Evolutionary conservation across 2,113 vertebrate genomes (phyloP).

Genomic region (Murina feae): DNA sequence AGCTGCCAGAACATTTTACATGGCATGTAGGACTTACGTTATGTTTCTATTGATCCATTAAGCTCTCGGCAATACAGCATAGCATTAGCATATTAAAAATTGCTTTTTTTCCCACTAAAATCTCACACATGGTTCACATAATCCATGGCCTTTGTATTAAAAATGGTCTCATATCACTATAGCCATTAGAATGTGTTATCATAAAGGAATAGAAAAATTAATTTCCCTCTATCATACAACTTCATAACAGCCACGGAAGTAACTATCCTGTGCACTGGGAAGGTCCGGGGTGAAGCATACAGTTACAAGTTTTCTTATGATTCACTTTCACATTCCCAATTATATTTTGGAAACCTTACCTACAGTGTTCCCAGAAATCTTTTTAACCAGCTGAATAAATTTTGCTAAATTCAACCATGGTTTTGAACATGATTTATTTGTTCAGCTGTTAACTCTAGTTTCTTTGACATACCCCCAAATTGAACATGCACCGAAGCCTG

Average conservation of each 20-base stretch:
- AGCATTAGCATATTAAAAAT: slow-evolving; percentile 20
- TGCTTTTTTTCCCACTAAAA: not conserved
- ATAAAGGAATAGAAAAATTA: slow-evolving; percentile 45
- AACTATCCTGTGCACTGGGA: slow-evolving; percentile 39
- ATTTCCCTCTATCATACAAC: not conserved
- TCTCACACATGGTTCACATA: not conserved
- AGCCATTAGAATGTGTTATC: slow-evolving; percentile 55
- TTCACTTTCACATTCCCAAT: slow-evolving; percentile 77
- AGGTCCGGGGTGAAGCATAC: slow-evolving; percentile 52
- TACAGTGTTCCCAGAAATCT: slow-evolving; percentile 66
- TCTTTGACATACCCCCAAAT: slow-evolving; percentile 33
- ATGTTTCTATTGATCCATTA: not conserved
- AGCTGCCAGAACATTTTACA: not conserved
- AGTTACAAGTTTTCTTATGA: slow-evolving; percentile 62
- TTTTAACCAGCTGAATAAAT: slow-evolving; percentile 72
- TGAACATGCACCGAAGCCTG: slow-evolving; percentile 55
- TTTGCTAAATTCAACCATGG: slow-evolving; percentile 69
- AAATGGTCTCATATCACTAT: not conserved
- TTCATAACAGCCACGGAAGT: not conserved
- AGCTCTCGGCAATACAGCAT: not conserved
- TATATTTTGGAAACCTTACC: slow-evolving; percentile 73
- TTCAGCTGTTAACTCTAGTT: slow-evolving; percentile 64
- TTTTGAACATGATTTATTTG: slow-evolving; percentile 72
- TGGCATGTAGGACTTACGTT: not conserved
- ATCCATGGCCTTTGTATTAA: slow-evolving; percentile 29